Evolutionary conservation across 2,888 invertebrate species (phyloP), one percentile per base, ranked within the genome.

Genomic region (Icerya purchasi): DNA sequence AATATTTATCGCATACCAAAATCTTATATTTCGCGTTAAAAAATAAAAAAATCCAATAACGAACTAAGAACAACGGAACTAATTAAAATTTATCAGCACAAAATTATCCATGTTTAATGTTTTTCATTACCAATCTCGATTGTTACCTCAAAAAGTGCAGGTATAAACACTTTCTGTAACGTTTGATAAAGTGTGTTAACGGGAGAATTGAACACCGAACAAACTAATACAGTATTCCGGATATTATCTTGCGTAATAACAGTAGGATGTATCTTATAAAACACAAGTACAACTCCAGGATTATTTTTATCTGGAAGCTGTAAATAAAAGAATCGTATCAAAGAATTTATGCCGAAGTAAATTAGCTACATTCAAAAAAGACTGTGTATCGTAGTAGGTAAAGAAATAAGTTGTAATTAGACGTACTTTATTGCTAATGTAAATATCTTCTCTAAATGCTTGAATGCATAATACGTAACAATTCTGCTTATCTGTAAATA

Each of bases 231-330:
- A 62, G 74, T 73, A 22, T 71, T 71, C 62, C 76, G 73, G 56
- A 80, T 70, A 68, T 81, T 81, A 53, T 78, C 77, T 10, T 76
- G 74, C 14, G 77, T 77, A 54, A 82, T 74, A 10, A 75, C 72
- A 20, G 73, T 73, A n/a, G 79, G 77, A 61, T 72, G 71, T 5
- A 72, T 72, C 72, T 83, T 83, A 68, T 77, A 80, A 70, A 82
- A 82, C 2, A 81, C 75, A 1, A 80, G 52, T 14, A 36, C 36
- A 5, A 36, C 36, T 36, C 14, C 8, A 36, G 8, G 14, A 8
- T 36, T 14, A 14, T 36, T 36, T 14, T 5, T 14, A 8, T 36
- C 36, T 36, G 36, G 36, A 5, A 36, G 14, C 36, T 36, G 14
- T 8, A 36, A 36, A 36, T 36, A 5, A 36, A 36, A 36, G 5